Conservation (phyloP, 2,113 vertebrate genomes). For the Phrynocephalus versicolor region DNA sequence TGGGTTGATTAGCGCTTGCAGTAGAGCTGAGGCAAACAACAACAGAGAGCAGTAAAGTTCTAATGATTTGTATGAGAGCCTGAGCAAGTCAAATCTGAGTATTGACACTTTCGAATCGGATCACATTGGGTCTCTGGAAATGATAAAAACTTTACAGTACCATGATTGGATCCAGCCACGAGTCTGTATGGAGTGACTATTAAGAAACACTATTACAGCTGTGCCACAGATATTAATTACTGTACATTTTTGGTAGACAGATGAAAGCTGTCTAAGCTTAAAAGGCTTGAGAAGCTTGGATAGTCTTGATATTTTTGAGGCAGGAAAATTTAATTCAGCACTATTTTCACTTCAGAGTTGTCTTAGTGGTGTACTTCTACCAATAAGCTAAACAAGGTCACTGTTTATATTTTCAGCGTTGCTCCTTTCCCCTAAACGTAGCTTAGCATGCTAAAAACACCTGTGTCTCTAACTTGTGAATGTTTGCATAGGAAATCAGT, state of each 20-base stretch:
- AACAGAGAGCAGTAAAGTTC: too few species aligned
- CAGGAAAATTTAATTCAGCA: not conserved
- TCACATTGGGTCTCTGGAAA: not conserved
- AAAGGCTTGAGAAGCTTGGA: not conserved
- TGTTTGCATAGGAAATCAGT: conserved; percentile 31
- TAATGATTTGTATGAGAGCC: too few species aligned
- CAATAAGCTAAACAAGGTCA: not conserved
- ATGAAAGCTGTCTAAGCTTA: not conserved
- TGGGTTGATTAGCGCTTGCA: too few species aligned
- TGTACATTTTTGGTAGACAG: not conserved
- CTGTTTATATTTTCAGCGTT: not conserved
- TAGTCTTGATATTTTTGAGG: not conserved
- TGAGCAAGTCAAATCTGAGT: not conserved
- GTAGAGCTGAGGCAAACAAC: too few species aligned
- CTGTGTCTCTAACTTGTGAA: not conserved
- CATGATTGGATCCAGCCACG: not conserved
- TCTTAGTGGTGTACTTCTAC: not conserved
- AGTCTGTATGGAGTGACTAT: not conserved
- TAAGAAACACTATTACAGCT: not conserved
- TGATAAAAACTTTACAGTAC: not conserved
- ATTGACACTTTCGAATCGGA: not conserved
- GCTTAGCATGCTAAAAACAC: not conserved
- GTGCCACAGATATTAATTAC: not conserved
- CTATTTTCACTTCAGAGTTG: not conserved
- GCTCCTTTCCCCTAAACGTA: not conserved